Evolutionary conservation across 1,140 invertebrate species (phyloP).

Genomic region (Nasonia longicornis): DNA sequence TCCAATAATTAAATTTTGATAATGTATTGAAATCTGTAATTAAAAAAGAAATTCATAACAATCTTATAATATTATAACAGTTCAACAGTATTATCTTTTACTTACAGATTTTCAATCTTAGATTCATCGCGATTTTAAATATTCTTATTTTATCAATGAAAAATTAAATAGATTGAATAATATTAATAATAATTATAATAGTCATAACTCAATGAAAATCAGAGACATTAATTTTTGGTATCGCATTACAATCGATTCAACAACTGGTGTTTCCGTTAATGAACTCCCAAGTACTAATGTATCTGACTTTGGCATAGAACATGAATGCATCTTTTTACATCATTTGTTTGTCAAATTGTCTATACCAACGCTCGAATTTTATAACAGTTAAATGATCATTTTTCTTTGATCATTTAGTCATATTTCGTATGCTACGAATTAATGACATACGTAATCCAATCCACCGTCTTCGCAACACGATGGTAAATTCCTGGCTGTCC

Average conservation of each 20-base stretch:
- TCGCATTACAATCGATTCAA: constrained; percentile 1
- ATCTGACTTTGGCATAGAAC: constrained; percentile 28
- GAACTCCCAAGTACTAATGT: constrained; percentile 3
- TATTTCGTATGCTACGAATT: constrained; percentile 60
- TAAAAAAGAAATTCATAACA: constrained; percentile 20
- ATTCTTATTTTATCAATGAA: constrained; percentile 19
- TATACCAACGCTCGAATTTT: not conserved
- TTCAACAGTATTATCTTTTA: constrained; percentile 6
- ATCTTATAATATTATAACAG: constrained; percentile 25
- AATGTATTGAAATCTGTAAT: constrained; percentile 26
- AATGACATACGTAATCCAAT: constrained; percentile 82
- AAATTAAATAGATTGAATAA: constrained; percentile 15
- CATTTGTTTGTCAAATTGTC: not conserved
- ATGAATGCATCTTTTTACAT: not conserved
- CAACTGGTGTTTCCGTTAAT: not conserved
- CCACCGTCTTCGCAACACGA: constrained; percentile 91
- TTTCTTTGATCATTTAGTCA: not conserved
- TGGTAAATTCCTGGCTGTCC: constrained; percentile 96
- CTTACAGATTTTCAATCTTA: constrained; percentile 15
- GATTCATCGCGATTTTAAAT: constrained; percentile 17
- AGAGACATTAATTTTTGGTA: constrained; percentile 23
- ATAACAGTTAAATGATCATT: not conserved
- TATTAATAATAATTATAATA: not conserved
- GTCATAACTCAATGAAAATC: constrained; percentile 27
- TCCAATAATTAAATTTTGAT: not conserved